phyloP scores from a whole-genome alignment of 2,888 invertebrate genomes.

The Tryphoninae sp. region DNA sequence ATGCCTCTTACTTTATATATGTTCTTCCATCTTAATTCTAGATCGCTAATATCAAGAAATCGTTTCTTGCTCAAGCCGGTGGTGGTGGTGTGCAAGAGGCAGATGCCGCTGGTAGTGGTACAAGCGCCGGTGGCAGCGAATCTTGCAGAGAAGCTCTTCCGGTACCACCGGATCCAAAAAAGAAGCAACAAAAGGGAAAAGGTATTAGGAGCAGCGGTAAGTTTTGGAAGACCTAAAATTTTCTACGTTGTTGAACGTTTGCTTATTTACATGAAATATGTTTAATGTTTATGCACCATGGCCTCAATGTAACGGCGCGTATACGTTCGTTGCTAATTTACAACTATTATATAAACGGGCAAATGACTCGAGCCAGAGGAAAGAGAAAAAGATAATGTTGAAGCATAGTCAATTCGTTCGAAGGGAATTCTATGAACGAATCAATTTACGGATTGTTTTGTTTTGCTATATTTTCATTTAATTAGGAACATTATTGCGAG shows the following conservation, averaged over 20 bases:
- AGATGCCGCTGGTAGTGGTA: slow-evolving; percentile 91
- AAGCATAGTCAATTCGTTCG: slow-evolving; percentile 26
- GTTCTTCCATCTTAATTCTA: slow-evolving; percentile 76
- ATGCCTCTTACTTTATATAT: not conserved
- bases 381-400: not conserved
- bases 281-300: slow-evolving; percentile 29
- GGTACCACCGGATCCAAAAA: slow-evolving; percentile 80
- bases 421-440: slow-evolving; percentile 4
- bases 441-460: not conserved
- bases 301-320: slow-evolving; percentile 30
- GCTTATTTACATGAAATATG: slow-evolving; percentile 31
- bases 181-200: slow-evolving; percentile 86
- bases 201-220: slow-evolving; percentile 86
- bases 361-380: slow-evolving; percentile 8
- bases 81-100: slow-evolving; percentile 86
- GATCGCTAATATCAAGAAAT: slow-evolving; percentile 94
- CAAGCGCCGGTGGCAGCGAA: slow-evolving; percentile 84
- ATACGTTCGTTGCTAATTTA: slow-evolving; percentile 23
- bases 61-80: slow-evolving; percentile 89
- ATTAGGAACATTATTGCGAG: not conserved
- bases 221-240: slow-evolving; percentile 84
- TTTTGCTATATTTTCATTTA: slow-evolving; percentile 23
- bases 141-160: slow-evolving; percentile 82
- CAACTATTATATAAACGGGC: not conserved
- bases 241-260: slow-evolving; percentile 30